phyloP scores from a whole-genome alignment of 2,113 vertebrate genomes.

The Euleptes europaea region DNA sequence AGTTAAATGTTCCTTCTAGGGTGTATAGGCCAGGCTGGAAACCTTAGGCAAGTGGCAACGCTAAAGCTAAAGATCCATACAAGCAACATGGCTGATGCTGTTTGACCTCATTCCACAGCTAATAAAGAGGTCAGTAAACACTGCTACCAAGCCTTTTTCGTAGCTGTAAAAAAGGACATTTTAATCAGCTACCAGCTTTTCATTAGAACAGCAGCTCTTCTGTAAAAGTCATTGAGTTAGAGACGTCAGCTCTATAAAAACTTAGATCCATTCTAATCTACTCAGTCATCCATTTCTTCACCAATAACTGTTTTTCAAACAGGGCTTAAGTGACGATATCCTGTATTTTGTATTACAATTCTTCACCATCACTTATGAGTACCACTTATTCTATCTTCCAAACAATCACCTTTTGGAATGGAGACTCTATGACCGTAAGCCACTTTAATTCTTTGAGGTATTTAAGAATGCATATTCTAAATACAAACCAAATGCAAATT shows the following conservation, averaged over 20 bases:
- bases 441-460: not conserved
- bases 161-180: not conserved
- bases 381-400: not conserved
- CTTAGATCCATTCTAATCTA: not conserved
- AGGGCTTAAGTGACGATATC: not conserved
- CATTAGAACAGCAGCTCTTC: not conserved
- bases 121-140: not conserved
- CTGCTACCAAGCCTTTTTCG: not conserved
- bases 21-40: not conserved
- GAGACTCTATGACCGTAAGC: not conserved
- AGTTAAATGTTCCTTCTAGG: not conserved
- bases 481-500: not conserved
- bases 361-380: not conserved
- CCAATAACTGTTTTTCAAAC: not conserved
- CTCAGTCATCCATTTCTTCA: not conserved
- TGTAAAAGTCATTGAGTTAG: not conserved
- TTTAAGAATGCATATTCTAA: not conserved
- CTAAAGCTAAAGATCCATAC: not conserved
- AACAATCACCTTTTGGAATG: not conserved
- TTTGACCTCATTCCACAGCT: constrained; percentile 3
- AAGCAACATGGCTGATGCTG: not conserved
- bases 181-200: not conserved
- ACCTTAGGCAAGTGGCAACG: not conserved
- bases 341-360: not conserved
- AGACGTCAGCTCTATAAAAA: not conserved